A percentile compares a stretch with the other conserved stretches of the same genome.
Conservation (phyloP, 1,140 invertebrate genomes). For the Olivierus martensii region DNA sequence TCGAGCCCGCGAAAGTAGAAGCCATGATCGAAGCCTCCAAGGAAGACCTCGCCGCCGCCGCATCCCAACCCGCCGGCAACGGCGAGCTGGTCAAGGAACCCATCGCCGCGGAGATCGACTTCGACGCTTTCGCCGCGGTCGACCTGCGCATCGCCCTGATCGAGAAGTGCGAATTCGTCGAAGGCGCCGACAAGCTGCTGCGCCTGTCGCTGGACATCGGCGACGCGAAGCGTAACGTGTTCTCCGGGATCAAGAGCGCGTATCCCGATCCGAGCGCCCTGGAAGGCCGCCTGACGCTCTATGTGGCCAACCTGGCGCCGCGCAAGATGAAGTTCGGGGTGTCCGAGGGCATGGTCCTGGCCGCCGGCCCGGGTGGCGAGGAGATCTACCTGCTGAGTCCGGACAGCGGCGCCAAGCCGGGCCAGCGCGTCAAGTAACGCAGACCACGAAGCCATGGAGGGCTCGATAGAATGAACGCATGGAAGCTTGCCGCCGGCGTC, state of each 20-base stretch:
- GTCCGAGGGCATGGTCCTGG: slow-evolving; percentile 4
- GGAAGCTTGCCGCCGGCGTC: too few relatives aligned
- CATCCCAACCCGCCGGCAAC: neutral
- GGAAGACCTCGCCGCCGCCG: neutral
- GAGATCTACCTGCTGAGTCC: neutral
- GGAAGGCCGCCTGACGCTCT: too few relatives aligned
- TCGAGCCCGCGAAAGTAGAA: neutral
- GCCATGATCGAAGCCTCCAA: neutral
- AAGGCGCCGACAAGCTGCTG: neutral
- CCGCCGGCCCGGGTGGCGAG: slow-evolving; percentile 1
- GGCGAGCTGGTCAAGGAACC: neutral
- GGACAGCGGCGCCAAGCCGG: neutral
- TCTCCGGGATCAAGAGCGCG: too few relatives aligned
- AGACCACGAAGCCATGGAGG: too few relatives aligned
- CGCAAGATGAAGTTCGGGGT: slow-evolving; percentile 8
- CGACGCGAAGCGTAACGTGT: too few relatives aligned
- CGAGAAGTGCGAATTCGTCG: neutral
- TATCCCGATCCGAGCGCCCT: too few relatives aligned
- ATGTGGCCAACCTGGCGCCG: slow-evolving; percentile 4
- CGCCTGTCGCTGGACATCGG: neutral
- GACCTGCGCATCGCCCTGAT: slow-evolving; percentile 2
- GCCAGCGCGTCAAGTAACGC: too few relatives aligned
- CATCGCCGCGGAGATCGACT: neutral
- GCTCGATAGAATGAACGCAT: too few relatives aligned
- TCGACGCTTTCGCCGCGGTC: neutral